A percentile compares a stretch with the other conserved stretches of the same genome.
phyloP scores from a whole-genome alignment of 1,140 invertebrate genomes.

The Lamellibrachia luymesi region DNA sequence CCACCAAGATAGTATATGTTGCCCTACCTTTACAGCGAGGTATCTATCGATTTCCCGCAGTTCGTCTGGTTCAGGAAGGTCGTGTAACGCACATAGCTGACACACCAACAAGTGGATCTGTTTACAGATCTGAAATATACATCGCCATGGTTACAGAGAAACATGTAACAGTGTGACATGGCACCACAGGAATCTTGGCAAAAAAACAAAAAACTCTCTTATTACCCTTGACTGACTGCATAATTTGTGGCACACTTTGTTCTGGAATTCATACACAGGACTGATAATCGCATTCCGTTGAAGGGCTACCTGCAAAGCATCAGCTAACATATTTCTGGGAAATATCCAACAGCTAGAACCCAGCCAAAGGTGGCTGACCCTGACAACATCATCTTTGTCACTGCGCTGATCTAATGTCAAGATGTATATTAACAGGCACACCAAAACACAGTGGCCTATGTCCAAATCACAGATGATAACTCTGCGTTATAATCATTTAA shows the following conservation, averaged over 20 bases:
- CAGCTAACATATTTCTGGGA: neutral
- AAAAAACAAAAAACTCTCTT: neutral
- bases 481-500: no score
- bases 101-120: slow-evolving; percentile 83
- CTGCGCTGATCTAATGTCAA: neutral
- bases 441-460: no score
- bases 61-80: slow-evolving; percentile 70
- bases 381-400: neutral
- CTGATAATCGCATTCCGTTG: neutral
- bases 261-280: neutral
- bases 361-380: neutral
- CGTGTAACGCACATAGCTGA: slow-evolving; percentile 85
- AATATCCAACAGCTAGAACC: neutral
- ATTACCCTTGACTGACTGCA: neutral
- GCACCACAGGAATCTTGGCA: neutral
- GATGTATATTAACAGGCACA: no score
- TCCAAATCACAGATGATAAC: no score
- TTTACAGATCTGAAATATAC: slow-evolving; percentile 64
- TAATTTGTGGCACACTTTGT: neutral
- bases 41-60: slow-evolving; percentile 73
- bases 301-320: neutral
- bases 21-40: slow-evolving; percentile 48
- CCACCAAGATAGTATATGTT: slow-evolving; percentile 18
- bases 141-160: slow-evolving; percentile 21
- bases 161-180: no score